Conservation (phyloP, 2,113 vertebrate species). For the Tautogolabrus adspersus region DNA sequence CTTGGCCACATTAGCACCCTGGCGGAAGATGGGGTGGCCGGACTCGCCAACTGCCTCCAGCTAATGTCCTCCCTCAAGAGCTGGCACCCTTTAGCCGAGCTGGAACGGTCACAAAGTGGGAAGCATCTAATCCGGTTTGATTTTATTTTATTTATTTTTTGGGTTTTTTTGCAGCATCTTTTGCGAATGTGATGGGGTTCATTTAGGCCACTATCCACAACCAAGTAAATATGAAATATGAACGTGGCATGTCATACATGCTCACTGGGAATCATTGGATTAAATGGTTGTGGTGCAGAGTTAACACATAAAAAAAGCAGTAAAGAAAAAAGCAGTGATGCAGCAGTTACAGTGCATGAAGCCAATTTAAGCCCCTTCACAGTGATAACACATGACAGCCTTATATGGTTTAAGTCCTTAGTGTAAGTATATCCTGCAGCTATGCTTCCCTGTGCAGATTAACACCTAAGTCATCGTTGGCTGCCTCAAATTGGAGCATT, state of each 20-base stretch:
- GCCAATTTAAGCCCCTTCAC: conserved; percentile 37
- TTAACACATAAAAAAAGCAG: conserved; percentile 1
- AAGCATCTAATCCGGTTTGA: conserved; percentile 73
- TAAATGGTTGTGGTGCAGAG: conserved; percentile 33
- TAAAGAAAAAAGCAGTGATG: conserved; percentile 13
- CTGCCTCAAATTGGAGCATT: background rate
- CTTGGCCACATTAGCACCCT: conserved; percentile 74
- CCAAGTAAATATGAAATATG: conserved; percentile 49
- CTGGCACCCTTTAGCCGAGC: conserved; percentile 64
- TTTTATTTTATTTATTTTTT: background rate
- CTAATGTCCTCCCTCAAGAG: conserved; percentile 64
- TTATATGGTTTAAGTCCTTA: conserved; percentile 35
- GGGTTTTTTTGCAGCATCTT: conserved; percentile 27
- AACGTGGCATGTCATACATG: conserved; percentile 28
- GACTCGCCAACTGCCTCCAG: conserved; percentile 58
- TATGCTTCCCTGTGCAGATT: conserved; percentile 27
- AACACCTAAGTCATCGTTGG: conserved; percentile 40
- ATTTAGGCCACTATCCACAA: conserved; percentile 56
- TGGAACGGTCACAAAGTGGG: conserved; percentile 74
- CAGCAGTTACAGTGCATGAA: conserved; percentile 39
- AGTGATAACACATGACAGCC: conserved; percentile 45
- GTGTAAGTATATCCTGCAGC: conserved; percentile 45
- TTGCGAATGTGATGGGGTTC: conserved; percentile 31
- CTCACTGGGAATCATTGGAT: conserved; percentile 57
- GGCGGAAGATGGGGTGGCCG: conserved; percentile 57